phyloP scores from a whole-genome alignment of 2,113 vertebrate species.

The western clawed frog (Xenopus tropicalis) region DNA sequence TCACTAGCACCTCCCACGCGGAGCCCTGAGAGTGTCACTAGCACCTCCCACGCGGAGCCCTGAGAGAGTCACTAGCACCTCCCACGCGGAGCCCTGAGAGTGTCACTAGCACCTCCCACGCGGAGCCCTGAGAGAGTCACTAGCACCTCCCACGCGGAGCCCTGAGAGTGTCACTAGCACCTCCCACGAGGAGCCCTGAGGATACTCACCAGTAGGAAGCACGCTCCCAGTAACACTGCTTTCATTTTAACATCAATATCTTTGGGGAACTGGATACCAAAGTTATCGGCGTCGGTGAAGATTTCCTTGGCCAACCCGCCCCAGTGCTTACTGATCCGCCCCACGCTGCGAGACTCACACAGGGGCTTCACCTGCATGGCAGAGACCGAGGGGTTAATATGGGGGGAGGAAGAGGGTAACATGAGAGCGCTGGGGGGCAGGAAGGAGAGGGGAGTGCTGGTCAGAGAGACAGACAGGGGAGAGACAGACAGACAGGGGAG shows the following conservation, averaged over 20 bases:
- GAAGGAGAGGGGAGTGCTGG: not conserved
- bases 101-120: too few relatives aligned
- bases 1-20: too few relatives aligned
- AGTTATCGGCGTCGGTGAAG: constrained; percentile 74
- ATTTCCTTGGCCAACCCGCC: constrained; percentile 67
- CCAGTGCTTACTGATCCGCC: constrained; percentile 70
- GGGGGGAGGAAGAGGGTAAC: not conserved
- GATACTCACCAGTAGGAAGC: constrained; percentile 68
- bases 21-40: too few relatives aligned
- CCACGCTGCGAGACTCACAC: constrained; percentile 13
- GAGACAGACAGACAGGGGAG: too few relatives aligned
- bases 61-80: too few relatives aligned
- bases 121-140: too few relatives aligned
- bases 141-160: too few relatives aligned
- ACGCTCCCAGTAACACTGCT: constrained; percentile 64
- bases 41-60: too few relatives aligned
- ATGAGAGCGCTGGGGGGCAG: not conserved
- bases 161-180: too few relatives aligned
- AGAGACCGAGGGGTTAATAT: not conserved
- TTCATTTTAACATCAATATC: constrained; percentile 69
- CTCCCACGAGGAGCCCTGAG: too few relatives aligned
- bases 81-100: too few relatives aligned
- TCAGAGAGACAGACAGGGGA: not conserved
- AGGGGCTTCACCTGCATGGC: constrained; percentile 16
- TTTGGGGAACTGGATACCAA: constrained; percentile 73